These are phyloP conservation scores for Pomatorhinus ruficollis DNA, from an alignment of 2,113 vertebrate genomes.

Conservation along the genomic window DNA sequence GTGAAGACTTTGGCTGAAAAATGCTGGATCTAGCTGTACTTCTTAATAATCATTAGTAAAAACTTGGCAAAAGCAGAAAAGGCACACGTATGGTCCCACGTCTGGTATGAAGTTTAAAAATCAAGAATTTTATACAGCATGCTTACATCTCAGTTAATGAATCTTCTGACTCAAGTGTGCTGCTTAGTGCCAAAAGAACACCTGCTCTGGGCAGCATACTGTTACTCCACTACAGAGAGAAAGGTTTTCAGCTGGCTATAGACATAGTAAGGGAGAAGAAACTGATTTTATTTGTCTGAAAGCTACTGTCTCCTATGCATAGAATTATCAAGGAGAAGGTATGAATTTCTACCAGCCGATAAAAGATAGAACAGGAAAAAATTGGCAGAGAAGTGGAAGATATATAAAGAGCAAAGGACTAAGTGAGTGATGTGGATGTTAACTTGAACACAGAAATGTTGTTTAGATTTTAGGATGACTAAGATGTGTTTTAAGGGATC, in stretches of 20 bases:
- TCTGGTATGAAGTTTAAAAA: background rate
- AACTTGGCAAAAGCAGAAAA: background rate
- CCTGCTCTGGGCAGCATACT: rapidly evolving
- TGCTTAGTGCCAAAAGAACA: background rate
- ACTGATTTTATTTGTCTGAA: background rate
- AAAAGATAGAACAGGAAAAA: background rate
- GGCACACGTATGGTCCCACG: background rate
- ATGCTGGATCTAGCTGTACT: background rate
- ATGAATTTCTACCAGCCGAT: background rate
- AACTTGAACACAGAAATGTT: background rate
- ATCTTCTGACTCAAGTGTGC: background rate
- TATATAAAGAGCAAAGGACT: background rate
- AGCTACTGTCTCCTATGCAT: background rate
- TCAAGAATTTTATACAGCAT: background rate
- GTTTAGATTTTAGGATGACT: background rate
- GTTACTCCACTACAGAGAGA: background rate
- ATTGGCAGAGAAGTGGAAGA: background rate
- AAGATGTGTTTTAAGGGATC: background rate
- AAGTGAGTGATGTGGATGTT: background rate
- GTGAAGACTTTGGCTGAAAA: background rate
- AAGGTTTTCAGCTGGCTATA: background rate
- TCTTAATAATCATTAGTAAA: background rate
- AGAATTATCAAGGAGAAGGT: background rate
- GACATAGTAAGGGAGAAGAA: background rate
- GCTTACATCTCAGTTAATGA: background rate